Percentiles rank a stretch among this genome's conserved stretches.
Conservation (phyloP, 1,140 invertebrate species). For the Sarcophaga bullata region DNA sequence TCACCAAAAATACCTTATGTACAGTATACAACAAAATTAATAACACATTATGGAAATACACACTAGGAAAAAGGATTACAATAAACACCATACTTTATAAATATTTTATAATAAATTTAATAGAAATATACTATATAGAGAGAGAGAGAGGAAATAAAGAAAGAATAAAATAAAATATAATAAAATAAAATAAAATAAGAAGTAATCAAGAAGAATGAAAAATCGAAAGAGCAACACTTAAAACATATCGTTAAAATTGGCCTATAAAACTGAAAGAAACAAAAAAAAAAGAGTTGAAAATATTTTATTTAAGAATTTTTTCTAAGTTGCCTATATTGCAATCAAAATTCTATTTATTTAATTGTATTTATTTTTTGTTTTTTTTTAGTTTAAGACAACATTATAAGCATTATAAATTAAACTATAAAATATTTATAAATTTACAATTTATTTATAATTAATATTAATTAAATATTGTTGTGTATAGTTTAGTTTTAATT, state of each 20-base stretch:
- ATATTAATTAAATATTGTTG: no score
- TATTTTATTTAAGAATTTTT: neutral
- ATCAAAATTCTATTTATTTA: conserved; percentile 2
- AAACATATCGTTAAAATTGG: conserved; percentile 65
- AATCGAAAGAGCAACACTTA: conserved; percentile 47
- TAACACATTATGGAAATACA: no score
- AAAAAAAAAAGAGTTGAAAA: neutral
- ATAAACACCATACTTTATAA: neutral
- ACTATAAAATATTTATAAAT: no score
- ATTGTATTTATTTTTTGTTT: no score
- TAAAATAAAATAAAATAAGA: conserved; percentile 47
- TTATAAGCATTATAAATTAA: no score
- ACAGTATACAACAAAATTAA: conserved; percentile 25
- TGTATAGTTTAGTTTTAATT: no score
- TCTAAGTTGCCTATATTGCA: conserved; percentile 25
- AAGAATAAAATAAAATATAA: conserved; percentile 42
- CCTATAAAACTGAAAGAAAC: conserved; percentile 53
- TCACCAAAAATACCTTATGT: conserved; percentile 40
- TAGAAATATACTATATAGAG: no score
- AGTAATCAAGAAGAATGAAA: conserved; percentile 48
- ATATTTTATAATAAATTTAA: no score
- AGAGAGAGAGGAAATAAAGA: neutral
- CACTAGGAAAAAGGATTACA: neutral
- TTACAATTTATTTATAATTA: no score
- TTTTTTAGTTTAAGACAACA: no score